phyloP scores from a whole-genome alignment of 2,113 vertebrate species.

The Rhinopithecus roxellana region DNA sequence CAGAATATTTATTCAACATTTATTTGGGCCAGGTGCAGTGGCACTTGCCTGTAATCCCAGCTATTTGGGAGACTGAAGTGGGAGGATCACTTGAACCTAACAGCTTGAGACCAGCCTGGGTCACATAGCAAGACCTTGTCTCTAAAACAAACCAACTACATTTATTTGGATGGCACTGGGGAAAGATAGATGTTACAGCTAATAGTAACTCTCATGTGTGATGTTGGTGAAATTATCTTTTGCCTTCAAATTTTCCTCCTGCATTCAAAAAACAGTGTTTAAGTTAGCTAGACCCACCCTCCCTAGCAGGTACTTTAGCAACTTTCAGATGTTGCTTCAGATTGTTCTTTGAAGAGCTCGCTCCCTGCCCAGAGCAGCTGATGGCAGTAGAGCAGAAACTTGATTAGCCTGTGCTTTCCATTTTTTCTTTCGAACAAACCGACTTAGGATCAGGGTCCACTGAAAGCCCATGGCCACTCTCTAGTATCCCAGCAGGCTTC shows the following conservation, averaged over 20 bases:
- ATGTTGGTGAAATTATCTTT: background rate
- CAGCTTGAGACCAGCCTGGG: background rate
- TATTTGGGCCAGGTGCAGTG: background rate
- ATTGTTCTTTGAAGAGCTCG: background rate
- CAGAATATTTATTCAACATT: background rate
- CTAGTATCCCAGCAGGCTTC: background rate
- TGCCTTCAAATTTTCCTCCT: background rate
- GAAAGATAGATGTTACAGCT: background rate
- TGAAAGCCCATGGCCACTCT: background rate
- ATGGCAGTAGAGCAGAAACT: background rate
- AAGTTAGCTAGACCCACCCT: background rate
- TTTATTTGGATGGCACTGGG: background rate
- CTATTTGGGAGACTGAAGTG: background rate
- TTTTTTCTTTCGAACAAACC: background rate
- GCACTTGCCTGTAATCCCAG: background rate
- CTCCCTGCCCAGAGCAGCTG: background rate
- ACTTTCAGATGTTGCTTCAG: background rate
- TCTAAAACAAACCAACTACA: background rate
- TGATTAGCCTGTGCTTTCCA: background rate
- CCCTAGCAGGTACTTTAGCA: background rate
- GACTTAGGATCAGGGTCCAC: background rate
- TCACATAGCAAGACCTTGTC: background rate
- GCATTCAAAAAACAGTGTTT: background rate
- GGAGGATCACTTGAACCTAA: background rate
- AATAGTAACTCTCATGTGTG: background rate